Conservation (phyloP, 2,888 invertebrate species). For the Philereme vetulata region DNA sequence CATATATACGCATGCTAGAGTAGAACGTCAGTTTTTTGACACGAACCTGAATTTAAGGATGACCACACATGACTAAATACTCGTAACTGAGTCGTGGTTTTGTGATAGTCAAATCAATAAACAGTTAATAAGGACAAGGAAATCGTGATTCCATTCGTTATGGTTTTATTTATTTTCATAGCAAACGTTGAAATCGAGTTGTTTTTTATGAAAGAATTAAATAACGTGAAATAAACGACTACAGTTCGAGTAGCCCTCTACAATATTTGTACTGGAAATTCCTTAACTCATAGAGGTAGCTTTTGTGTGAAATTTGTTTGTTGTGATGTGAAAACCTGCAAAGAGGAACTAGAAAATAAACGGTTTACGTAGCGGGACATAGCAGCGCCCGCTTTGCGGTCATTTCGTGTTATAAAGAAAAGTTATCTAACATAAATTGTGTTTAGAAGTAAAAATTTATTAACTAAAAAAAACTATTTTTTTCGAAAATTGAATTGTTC, state of each 20-base stretch:
- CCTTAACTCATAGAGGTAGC: not conserved
- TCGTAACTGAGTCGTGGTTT: conserved; percentile 23
- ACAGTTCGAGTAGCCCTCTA: not conserved
- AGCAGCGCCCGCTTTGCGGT: not conserved
- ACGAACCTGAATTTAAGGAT: conserved; percentile 6
- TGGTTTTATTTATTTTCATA: not conserved
- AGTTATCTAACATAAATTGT: no score
- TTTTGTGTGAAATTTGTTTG: not conserved
- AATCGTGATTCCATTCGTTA: conserved; percentile 1
- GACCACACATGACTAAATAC: conserved; percentile 12
- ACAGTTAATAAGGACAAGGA: conserved; percentile 23
- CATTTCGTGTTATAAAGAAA: no score
- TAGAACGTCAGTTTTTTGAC: conserved; percentile 2
- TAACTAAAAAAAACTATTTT: no score
- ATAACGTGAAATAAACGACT: not conserved
- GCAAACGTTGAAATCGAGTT: not conserved
- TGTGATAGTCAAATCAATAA: conserved; percentile 39
- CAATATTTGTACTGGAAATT: not conserved
- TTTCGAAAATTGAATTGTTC: no score
- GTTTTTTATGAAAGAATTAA: not conserved
- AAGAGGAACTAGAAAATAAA: not conserved
- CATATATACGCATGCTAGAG: not conserved
- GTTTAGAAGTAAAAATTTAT: no score
- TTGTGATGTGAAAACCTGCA: not conserved
- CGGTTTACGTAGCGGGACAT: not conserved